Base-by-base conservation (phyloP, 2,888 invertebrate genomes). In the Lissocephala sabroskyi region DNA sequence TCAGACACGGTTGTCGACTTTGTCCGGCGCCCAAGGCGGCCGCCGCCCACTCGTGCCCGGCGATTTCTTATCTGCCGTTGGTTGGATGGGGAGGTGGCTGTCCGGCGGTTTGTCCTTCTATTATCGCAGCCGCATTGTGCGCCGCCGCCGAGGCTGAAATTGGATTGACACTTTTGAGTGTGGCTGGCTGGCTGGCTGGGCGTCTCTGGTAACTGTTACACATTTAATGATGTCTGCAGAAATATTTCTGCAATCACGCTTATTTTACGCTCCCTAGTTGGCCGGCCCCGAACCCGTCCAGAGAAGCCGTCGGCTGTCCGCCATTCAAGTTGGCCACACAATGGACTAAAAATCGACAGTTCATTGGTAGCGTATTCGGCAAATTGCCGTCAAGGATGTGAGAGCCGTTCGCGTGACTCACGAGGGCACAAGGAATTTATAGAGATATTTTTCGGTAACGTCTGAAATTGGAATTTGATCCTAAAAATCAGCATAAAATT, bases 181-280 rank as follows among this genome's bases (percentile, higher is more conserved):
- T 56, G 65, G 60, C 71, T n/a, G n/a, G n/a, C n/a, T n/a, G n/a
- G n/a, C n/a, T n/a, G n/a, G n/a, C n/a, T n/a, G n/a, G n/a, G n/a
- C n/a, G n/a, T n/a, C n/a, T 7, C 7, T 7, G 23, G 23, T 48
- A 68, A 70, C 59, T 63, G 61, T 67, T 54, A 58, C n/a, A n/a
- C 53, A 67, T 66, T 71, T 79, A 75, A 80, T 77, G 77, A 81
- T 73, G 75, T 61, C 70, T 62, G 63, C 60, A 62, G 52, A 67
- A 66, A 65, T 59, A 63, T 65, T 56, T 59, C 45, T 48, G 57
- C 54, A 61, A 64, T 65, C 56, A 55, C 54, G 59, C 59, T 62
- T 55, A 55, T 56, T 51, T 51, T 49, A 45, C 33, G 43, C 48
- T 28, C 13, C 4, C 23, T 3, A 35, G 35, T 16, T 9, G 3